These are phyloP conservation scores for Lagodon rhomboides DNA, from an alignment of 2,797 vertebrate species.

Conservation along the genomic window DNA sequence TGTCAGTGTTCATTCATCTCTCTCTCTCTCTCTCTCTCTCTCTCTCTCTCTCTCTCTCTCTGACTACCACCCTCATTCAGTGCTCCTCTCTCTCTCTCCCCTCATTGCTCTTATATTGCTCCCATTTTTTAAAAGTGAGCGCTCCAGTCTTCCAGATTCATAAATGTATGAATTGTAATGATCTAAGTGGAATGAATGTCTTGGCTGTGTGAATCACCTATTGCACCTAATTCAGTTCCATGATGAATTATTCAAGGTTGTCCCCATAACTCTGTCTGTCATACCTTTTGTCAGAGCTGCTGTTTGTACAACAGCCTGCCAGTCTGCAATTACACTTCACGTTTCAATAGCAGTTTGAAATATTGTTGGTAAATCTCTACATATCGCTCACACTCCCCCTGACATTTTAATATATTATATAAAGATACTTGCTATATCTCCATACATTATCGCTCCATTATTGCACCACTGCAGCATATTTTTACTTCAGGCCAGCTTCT, in stretches of 20 bases:
- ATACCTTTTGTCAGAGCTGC: slow-evolving; percentile 17
- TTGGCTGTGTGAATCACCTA: slow-evolving; percentile 25
- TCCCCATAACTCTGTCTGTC: slow-evolving; percentile 34
- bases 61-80: slow-evolving; percentile 16
- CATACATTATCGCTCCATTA: no score
- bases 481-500: neutral
- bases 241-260: slow-evolving; percentile 60
- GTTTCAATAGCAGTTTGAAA: neutral
- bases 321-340: neutral
- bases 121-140: slow-evolving; percentile 58
- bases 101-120: slow-evolving; percentile 55
- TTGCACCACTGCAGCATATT: no score
- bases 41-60: slow-evolving; percentile 20
- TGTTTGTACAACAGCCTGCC: slow-evolving; percentile 1
- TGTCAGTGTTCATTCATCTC: slow-evolving; percentile 17
- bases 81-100: slow-evolving; percentile 26
- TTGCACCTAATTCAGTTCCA: slow-evolving; percentile 40
- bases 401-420: no score
- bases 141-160: slow-evolving; percentile 37
- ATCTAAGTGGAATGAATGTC: slow-evolving; percentile 45
- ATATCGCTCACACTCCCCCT: neutral
- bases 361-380: neutral
- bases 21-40: slow-evolving; percentile 21
- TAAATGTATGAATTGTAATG: slow-evolving; percentile 56
- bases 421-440: no score